Percentiles rank a stretch among this genome's conserved stretches.
Conservation (phyloP, 2,113 vertebrate species). For the Ceratotherium simum region DNA sequence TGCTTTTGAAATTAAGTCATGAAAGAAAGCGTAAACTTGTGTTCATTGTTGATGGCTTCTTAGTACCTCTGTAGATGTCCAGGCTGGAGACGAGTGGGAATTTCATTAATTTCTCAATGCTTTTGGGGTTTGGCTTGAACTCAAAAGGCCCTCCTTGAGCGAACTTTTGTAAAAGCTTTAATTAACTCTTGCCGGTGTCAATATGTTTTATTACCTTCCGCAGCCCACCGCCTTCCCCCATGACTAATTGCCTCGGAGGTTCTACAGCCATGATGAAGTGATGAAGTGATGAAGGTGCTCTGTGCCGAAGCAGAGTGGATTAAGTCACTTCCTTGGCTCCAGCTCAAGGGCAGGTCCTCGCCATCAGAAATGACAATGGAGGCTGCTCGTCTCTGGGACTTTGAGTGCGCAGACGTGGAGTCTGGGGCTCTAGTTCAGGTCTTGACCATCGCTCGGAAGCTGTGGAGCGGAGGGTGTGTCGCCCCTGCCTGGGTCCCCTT, state of each 20-base stretch:
- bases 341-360: not conserved
- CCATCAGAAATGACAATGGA: not conserved
- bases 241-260: constrained; percentile 38
- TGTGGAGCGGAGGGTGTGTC: not conserved
- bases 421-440: not conserved
- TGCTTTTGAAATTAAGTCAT: not conserved
- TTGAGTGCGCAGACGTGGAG: not conserved
- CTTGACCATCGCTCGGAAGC: not conserved
- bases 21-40: not conserved
- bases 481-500: not conserved
- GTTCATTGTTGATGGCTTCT: not conserved
- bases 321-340: not conserved
- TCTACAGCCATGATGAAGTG: not conserved
- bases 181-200: constrained; percentile 67
- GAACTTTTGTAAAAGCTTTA: constrained; percentile 63
- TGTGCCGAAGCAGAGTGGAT: accelerated
- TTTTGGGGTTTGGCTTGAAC: constrained; percentile 10
- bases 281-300: too few species aligned
- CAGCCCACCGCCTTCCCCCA: not conserved
- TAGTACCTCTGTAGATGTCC: not conserved
- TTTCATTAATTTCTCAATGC: constrained; percentile 58
- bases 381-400: not conserved
- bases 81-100: not conserved
- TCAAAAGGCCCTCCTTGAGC: not conserved
- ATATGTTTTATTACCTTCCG: not conserved